These are phyloP conservation scores for Himantopus leucocephalus DNA, from an alignment of 2,113 vertebrate genomes.

Conservation along the genomic window DNA sequence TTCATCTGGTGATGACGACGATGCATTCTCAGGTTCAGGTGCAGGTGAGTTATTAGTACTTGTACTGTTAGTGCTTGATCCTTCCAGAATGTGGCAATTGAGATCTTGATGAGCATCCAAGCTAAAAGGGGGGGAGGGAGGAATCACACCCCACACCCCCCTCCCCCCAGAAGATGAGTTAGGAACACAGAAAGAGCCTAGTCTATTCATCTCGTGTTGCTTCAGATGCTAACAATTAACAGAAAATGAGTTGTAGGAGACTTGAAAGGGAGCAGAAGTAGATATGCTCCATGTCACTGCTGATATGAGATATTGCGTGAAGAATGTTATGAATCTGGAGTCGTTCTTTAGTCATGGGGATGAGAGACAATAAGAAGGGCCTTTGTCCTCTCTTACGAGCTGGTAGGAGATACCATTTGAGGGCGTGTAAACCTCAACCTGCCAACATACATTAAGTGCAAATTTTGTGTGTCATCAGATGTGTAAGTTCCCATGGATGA, in stretches of 20 bases:
- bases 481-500: not conserved
- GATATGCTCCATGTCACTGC: not conserved
- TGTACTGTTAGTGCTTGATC: not conserved
- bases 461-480: not conserved
- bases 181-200: not conserved
- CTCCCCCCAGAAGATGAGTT: not conserved
- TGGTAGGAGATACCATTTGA: not conserved
- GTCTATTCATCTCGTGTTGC: not conserved
- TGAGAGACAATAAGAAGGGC: not conserved
- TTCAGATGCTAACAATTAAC: not conserved
- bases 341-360: not conserved
- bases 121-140: not conserved
- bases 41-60: slow-evolving; percentile 55
- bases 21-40: slow-evolving; percentile 77
- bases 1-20: slow-evolving; percentile 76
- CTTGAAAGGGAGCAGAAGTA: not conserved
- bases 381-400: not conserved
- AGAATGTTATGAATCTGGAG: not conserved
- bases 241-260: not conserved
- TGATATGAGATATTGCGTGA: not conserved
- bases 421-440: not conserved
- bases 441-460: not conserved
- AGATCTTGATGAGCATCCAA: not conserved
- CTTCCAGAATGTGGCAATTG: not conserved
- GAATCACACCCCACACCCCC: not conserved